Percentiles rank a stretch among this genome's conserved stretches.
These are phyloP conservation scores for Tortricodes alternella DNA, from an alignment of 2,888 invertebrate species.

Conservation along the genomic window DNA sequence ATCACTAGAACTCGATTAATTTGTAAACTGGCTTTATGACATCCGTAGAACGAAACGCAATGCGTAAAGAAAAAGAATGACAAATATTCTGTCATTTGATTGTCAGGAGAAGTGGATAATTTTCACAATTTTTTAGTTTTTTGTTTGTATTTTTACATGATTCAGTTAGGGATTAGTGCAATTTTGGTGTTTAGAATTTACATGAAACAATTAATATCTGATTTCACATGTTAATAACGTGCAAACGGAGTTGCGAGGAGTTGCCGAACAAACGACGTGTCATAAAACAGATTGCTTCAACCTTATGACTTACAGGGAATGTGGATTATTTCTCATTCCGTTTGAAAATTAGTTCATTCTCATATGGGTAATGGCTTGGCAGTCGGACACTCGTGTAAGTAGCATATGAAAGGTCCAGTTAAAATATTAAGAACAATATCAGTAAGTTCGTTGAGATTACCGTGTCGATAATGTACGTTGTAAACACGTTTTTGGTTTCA, in stretches of 20 bases:
- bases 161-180: constrained; percentile 57
- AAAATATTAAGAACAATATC: not conserved
- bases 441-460: not conserved
- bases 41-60: constrained; percentile 54
- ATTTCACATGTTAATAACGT: constrained; percentile 61
- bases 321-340: constrained; percentile 69
- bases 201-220: constrained; percentile 49
- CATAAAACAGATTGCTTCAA: constrained; percentile 69
- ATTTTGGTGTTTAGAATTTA: constrained; percentile 66
- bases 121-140: constrained; percentile 75
- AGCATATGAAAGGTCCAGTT: constrained; percentile 8
- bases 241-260: constrained; percentile 49
- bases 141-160: constrained; percentile 72
- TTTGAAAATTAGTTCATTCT: constrained; percentile 72
- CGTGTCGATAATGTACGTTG: constrained; percentile 16
- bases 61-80: constrained; percentile 58
- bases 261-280: constrained; percentile 71
- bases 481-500: constrained; percentile 57
- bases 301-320: constrained; percentile 70
- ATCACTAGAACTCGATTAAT: constrained; percentile 17
- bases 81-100: constrained; percentile 37
- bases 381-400: constrained; percentile 81
- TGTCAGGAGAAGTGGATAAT: constrained; percentile 58
- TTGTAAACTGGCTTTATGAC: constrained; percentile 1
- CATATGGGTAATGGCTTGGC: constrained; percentile 83